Evolutionary conservation across 2,797 vertebrate species (phyloP).

Genomic region (Periophthalmus magnuspinnatus): DNA sequence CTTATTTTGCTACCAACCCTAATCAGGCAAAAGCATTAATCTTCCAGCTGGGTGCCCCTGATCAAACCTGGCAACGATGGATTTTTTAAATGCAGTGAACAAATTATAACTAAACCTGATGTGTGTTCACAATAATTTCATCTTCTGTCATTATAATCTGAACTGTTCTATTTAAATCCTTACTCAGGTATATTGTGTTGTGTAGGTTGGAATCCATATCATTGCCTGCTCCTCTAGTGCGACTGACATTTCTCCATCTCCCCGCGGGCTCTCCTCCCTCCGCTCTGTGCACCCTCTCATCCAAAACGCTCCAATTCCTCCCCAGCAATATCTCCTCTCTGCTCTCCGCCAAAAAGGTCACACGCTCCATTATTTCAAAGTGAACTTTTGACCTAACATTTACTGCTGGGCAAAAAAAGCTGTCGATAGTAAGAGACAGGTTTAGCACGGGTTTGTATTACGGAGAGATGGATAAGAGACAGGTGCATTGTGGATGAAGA

Average conservation of each 20-base stretch:
- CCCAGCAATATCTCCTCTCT: conserved; percentile 66
- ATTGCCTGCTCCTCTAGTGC: conserved; percentile 57
- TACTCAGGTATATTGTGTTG: conserved; percentile 25
- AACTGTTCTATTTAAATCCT: conserved; percentile 23
- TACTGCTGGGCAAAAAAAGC: conserved; percentile 71
- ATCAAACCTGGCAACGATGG: too few relatives aligned
- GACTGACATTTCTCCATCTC: conserved; percentile 78
- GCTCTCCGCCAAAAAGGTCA: conserved; percentile 76
- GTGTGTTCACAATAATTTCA: conserved; percentile 18
- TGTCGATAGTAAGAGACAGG: conserved; percentile 52
- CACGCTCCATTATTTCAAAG: conserved; percentile 77
- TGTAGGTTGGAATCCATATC: conserved; percentile 61
- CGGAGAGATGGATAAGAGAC: conserved; percentile 27
- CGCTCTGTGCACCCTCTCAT: conserved; percentile 53
- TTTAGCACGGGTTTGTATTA: conserved; percentile 52
- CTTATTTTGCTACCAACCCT: too few relatives aligned
- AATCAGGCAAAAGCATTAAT: too few relatives aligned
- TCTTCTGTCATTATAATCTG: conserved; percentile 21
- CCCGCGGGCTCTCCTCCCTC: conserved; percentile 51
- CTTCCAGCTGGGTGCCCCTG: too few relatives aligned
- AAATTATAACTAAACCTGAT: neutral
- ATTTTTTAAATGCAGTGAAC: too few relatives aligned
- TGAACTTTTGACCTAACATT: conserved; percentile 81
- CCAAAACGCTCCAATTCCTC: conserved; percentile 71
- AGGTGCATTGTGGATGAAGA: neutral